Percentiles rank a stretch among this genome's conserved stretches.
These are phyloP conservation scores for Poeciliopsis gracilis DNA, from an alignment of 2,797 vertebrate species.

Conservation along the genomic window DNA sequence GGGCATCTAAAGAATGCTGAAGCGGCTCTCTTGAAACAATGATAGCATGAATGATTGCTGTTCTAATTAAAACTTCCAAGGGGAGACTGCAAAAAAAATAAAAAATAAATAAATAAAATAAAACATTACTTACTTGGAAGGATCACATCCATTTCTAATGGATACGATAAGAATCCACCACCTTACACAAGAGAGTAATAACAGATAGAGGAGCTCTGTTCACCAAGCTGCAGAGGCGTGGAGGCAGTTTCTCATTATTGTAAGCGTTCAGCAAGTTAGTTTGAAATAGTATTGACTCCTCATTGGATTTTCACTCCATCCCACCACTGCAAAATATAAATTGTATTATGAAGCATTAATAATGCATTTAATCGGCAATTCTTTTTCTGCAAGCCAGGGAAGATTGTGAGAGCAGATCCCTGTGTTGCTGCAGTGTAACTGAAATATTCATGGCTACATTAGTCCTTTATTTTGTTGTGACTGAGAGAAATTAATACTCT, in stretches of 20 bases:
- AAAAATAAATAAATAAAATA: too few relatives aligned
- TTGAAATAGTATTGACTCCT: conserved; percentile 66
- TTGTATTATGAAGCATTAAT: conserved; percentile 77
- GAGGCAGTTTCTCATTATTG: conserved; percentile 54
- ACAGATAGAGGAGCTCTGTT: conserved; percentile 35
- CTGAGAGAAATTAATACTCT: conserved; percentile 82
- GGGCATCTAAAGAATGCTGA: conserved; percentile 79
- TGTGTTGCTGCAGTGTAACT: conserved; percentile 68
- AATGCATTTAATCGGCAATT: conserved; percentile 69
- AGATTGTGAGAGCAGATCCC: conserved; percentile 58
- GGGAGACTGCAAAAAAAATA: conserved; percentile 56
- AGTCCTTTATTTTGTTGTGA: conserved; percentile 85
- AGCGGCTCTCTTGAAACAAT: conserved; percentile 73
- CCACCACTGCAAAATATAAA: conserved; percentile 63
- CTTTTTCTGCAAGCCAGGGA: conserved; percentile 55
- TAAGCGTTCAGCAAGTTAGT: conserved; percentile 64
- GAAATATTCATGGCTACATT: conserved; percentile 83
- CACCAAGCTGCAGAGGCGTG: conserved; percentile 35
- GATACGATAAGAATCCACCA: conserved; percentile 75
- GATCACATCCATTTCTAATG: conserved; percentile 76
- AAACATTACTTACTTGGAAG: conserved; percentile 63
- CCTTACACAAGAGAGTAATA: conserved; percentile 59
- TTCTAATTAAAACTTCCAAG: conserved; percentile 82
- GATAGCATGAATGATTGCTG: conserved; percentile 77
- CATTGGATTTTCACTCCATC: conserved; percentile 62